A percentile compares a stretch with the other conserved stretches of the same genome.
These are phyloP conservation scores for Hemicrepidius hirtus DNA, from an alignment of 2,888 invertebrate genomes.

Conservation along the genomic window DNA sequence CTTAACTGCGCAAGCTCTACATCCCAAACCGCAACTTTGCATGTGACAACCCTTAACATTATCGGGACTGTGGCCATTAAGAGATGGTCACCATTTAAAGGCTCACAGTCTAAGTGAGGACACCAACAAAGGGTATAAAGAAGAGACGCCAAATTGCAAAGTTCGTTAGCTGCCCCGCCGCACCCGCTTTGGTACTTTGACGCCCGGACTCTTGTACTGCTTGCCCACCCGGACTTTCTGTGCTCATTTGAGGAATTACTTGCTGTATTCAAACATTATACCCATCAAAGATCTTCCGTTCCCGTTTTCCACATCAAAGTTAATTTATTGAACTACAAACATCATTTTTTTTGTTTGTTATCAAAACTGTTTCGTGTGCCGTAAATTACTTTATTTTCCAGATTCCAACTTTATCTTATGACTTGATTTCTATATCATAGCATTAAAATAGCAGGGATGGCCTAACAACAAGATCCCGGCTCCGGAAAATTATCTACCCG, in stretches of 20 bases:
- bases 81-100: constrained; percentile 47
- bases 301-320: no score
- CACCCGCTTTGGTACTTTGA: constrained; percentile 46
- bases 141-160: constrained; percentile 65
- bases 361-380: no score
- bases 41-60: constrained; percentile 62
- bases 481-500: no score
- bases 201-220: constrained; percentile 41
- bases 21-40: constrained; percentile 63
- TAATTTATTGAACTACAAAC: no score
- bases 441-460: no score
- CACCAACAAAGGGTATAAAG: constrained; percentile 48
- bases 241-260: background rate
- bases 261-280: background rate
- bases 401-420: no score
- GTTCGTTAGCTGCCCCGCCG: constrained; percentile 58
- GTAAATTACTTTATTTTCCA: no score
- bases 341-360: no score
- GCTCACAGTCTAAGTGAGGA: constrained; percentile 60
- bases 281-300: no score
- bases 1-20: constrained; percentile 56
- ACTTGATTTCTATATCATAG: no score
- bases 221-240: constrained; percentile 43
- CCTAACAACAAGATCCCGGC: no score
- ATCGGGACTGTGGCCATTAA: constrained; percentile 56